Percentiles rank a stretch among this genome's conserved stretches.
phyloP scores from a whole-genome alignment of 2,797 vertebrate species.

The Phoxinus dragarum region DNA sequence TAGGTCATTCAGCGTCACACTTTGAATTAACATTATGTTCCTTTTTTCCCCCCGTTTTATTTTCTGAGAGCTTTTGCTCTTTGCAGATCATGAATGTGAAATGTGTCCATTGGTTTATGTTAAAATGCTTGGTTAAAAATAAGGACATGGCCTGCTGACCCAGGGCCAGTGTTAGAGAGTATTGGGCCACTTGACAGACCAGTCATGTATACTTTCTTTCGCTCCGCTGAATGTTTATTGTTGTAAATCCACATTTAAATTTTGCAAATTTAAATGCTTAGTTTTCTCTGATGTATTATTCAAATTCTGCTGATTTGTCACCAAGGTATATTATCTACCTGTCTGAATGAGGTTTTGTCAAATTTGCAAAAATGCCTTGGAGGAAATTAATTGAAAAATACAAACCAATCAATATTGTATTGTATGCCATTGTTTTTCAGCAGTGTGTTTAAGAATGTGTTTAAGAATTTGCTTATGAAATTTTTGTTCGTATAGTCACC shows the following conservation, averaged over 20 bases:
- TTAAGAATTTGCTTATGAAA: not conserved
- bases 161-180: not conserved
- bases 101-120: not conserved
- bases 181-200: not conserved
- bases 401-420: not conserved
- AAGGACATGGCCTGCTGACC: not conserved
- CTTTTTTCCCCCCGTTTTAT: not conserved
- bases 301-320: not conserved
- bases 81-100: not conserved
- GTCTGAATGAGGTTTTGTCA: slow-evolving; percentile 16
- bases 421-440: not conserved
- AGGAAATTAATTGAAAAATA: not conserved
- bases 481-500: too few relatives aligned
- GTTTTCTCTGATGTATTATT: slow-evolving; percentile 6
- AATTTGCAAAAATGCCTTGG: not conserved
- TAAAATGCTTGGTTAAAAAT: not conserved
- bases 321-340: not conserved
- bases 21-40: not conserved
- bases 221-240: not conserved
- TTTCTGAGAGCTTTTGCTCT: not conserved
- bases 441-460: not conserved
- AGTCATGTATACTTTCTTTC: not conserved
- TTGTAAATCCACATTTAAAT: not conserved
- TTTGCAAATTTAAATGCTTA: not conserved
- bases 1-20: not conserved